Base-by-base conservation (phyloP, 2,888 invertebrate species). In the Strigamia crassipes region DNA sequence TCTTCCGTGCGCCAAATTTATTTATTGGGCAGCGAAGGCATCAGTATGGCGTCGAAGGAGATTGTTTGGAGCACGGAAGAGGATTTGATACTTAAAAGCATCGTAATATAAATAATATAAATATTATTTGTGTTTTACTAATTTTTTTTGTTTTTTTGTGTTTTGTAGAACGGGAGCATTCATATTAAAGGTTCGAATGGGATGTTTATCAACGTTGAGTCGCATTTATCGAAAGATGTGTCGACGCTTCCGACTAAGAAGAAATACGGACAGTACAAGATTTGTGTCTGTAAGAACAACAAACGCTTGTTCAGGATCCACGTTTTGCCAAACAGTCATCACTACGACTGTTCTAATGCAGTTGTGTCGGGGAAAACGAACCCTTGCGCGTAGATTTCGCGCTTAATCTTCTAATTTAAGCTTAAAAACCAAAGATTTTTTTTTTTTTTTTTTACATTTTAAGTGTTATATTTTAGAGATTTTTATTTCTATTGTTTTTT, bases 211-310 rank as follows among this genome's bases (percentile, higher is more conserved):
- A 85, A 84, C 13, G 84, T 85, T 15, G 84, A 85, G 77, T 84
- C 85, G 80, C 80, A 85, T 9, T 83, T 85, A 78, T 84, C 84
- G 15, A 83, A 83, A 10, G 83, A 83, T 34, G n/a, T 31, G 27
- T 31, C 73, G 4, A 12, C 13, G 5, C 10, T 27, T 31, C 83
- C 84, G 1, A 84, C 83, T 79, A 83, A 83, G 46, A 51, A 66
- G 18, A 83, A 83, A 41, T 82, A 83, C 27, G 82, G 83, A n/a
- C 95, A 96, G 86, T 96, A 92, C 85, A 96, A 96, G 87, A 91
- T 96, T 0, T 96, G 96, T 85, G 93, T 96, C 0, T 96, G 96
- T 86, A 95, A 95, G 94, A 96, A 96, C 0, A 92, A 93, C 84
- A 96, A 96, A 0, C 93, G 93, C 85, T 87, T 96, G 80, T 96